Evolutionary conservation across 2,888 invertebrate genomes (phyloP), one percentile per base, ranked within the genome.

Genomic region (Tridacna gigas): DNA sequence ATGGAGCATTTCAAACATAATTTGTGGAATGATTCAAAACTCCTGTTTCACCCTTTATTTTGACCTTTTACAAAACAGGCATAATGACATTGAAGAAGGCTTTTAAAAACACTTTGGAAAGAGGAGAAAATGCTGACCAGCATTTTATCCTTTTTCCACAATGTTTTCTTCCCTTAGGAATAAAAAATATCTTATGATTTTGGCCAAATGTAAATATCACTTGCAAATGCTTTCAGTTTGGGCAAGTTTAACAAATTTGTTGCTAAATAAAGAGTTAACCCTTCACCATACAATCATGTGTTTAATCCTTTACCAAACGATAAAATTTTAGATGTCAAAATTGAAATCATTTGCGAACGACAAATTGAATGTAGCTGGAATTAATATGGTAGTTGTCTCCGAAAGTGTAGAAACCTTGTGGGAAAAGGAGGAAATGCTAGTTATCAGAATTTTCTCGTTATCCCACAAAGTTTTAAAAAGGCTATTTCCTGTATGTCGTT

Each of bases 91-190:
- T 13, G 51, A 11, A 51, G 51, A 51, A 11, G 51, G 51, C 51
- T 51, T 51, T 51, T 51, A 15, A 51, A 51, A 51, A 51, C 51
- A 51, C 15, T 13, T 11, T 51, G 15, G 15, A 11, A 51, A 51
- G 15, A 51, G 51, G 15, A 13, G 51, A 51, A 51, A 51, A 13
- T 51, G 51, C 51, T 13, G 15, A 51, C 51, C 12, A 13, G 51
- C 51, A 51, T 15, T 63, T 63, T 63, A 12, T 63, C 63, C 63
- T 63, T 63, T 63, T 63, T 12, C 63, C 63, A n/a, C 63, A 63
- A n/a, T 63, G 63, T 18, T 63, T 63, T 22, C 63, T n/a, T 15
- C 51, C 11, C 9, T 18, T 63, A 9, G 63, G n/a, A n/a, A n/a
- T n/a, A n/a, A n/a, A n/a, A n/a, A n/a, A n/a, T n/a, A n/a, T n/a